A percentile compares a stretch with the other conserved stretches of the same genome.
Conservation (phyloP, 2,888 invertebrate species). For the Chloroclysta siterata region DNA sequence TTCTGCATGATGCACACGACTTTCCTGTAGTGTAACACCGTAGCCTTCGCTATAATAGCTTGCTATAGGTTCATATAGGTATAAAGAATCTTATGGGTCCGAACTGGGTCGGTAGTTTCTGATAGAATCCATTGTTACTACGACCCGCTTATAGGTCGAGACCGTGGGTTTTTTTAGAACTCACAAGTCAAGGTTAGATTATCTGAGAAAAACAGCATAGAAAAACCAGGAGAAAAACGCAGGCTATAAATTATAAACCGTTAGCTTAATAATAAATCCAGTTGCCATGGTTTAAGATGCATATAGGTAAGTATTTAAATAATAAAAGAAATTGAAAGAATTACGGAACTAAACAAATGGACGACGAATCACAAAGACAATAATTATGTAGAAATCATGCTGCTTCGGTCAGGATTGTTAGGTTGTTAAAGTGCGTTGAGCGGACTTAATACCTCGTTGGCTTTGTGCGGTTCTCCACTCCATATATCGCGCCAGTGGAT, state of each 20-base stretch:
- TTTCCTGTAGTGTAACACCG: background rate
- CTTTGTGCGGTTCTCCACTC: slow-evolving; percentile 77
- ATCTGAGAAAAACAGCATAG: slow-evolving; percentile 19
- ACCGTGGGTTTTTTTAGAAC: slow-evolving; percentile 20
- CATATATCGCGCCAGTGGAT: slow-evolving; percentile 82
- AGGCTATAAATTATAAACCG: slow-evolving; percentile 10
- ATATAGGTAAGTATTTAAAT: background rate
- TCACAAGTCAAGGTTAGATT: slow-evolving; percentile 24
- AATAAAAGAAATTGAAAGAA: slow-evolving; percentile 16
- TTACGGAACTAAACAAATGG: slow-evolving; percentile 23
- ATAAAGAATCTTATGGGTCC: background rate
- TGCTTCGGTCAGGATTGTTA: slow-evolving; percentile 41
- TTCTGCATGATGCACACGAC: background rate
- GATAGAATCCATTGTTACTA: slow-evolving; percentile 16
- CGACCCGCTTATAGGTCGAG: slow-evolving; percentile 3
- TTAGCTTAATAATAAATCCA: slow-evolving; percentile 12
- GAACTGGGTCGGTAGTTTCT: slow-evolving; percentile 3
- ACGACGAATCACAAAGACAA: slow-evolving; percentile 46
- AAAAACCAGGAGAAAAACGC: slow-evolving; percentile 10
- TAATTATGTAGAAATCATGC: slow-evolving; percentile 45
- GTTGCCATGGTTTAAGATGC: slow-evolving; percentile 11
- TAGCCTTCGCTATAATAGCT: slow-evolving; percentile 6
- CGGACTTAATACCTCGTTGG: slow-evolving; percentile 69
- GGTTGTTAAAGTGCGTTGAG: slow-evolving; percentile 34
- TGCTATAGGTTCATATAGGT: background rate